Conservation (phyloP, 1,140 invertebrate genomes). For the Drosophila trapezifrons region DNA sequence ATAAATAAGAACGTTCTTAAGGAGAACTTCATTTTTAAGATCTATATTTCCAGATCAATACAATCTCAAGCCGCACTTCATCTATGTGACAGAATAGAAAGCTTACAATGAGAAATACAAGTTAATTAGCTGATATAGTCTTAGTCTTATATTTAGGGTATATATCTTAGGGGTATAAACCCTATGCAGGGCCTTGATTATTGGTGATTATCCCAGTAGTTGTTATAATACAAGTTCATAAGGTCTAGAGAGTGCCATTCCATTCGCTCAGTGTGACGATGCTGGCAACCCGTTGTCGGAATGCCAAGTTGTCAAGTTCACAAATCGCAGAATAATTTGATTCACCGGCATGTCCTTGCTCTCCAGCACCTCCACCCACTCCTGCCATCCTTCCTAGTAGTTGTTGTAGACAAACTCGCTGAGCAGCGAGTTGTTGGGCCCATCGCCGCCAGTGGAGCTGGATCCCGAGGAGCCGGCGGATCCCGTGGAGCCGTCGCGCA, state of each 20-base stretch:
- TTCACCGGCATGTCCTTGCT: slow-evolving; percentile 13
- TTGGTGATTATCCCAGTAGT: too few relatives aligned
- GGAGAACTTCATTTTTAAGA: background rate
- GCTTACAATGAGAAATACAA: slow-evolving; percentile 5
- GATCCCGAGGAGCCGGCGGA: background rate
- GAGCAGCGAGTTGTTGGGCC: slow-evolving; percentile 54
- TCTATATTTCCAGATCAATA: slow-evolving; percentile 17
- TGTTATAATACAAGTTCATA: background rate
- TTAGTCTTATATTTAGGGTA: slow-evolving; percentile 8
- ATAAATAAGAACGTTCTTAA: too few relatives aligned
- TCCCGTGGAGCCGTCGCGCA: slow-evolving; percentile 51
- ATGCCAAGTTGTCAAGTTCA: slow-evolving; percentile 31
- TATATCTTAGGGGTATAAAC: background rate
- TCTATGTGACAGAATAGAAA: slow-evolving; percentile 6
- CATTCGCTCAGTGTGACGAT: slow-evolving; percentile 15
- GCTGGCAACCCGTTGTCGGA: background rate
- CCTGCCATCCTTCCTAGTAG: slow-evolving; percentile 37
- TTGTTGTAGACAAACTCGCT: slow-evolving; percentile 77
- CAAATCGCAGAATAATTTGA: slow-evolving; percentile 33
- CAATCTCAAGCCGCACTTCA: slow-evolving; percentile 7
- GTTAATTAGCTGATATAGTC: background rate
- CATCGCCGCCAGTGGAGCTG: slow-evolving; percentile 25
- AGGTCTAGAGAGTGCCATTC: background rate
- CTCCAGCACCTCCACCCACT: too few relatives aligned
- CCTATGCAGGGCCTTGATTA: too few relatives aligned